These are phyloP conservation scores for Melanargia galathea DNA, from an alignment of 2,888 invertebrate species.

Conservation along the genomic window DNA sequence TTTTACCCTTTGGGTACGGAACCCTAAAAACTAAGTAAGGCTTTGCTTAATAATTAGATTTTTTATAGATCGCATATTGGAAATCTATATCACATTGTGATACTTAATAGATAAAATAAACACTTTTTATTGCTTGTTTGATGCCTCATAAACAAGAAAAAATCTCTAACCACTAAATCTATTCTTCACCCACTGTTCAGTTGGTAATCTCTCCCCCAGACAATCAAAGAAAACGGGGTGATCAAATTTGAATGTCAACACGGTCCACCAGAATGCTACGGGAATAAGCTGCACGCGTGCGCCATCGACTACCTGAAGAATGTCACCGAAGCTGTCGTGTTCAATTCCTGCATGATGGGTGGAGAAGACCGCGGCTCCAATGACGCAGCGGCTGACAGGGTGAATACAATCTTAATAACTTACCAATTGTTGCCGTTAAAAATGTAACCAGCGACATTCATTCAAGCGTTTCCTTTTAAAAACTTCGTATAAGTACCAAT, in stretches of 20 bases:
- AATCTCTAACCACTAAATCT: no score
- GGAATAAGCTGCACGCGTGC: constrained; percentile 91
- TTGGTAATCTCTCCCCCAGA: constrained; percentile 43
- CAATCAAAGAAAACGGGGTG: constrained; percentile 40
- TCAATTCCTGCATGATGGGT: constrained; percentile 87
- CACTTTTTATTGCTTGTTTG: no score
- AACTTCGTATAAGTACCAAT: no score
- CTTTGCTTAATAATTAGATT: no score
- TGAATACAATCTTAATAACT: constrained; percentile 20
- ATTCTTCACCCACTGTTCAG: neutral
- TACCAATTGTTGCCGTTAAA: neutral
- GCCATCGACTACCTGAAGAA: constrained; percentile 84
- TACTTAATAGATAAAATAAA: no score
- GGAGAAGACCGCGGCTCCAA: constrained; percentile 37
- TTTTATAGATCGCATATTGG: no score
- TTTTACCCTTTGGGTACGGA: no score
- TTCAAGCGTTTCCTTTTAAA: no score
- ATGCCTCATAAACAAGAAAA: no score
- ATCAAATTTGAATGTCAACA: constrained; percentile 87
- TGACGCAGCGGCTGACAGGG: constrained; percentile 42
- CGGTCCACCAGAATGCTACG: constrained; percentile 87
- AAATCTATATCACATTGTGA: no score
- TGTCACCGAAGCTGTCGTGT: constrained; percentile 80
- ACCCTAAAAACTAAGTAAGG: no score
- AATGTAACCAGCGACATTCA: neutral